Percentiles rank a stretch among this genome's conserved stretches.
Conservation (phyloP, 92 coral and sea anemone species). For the Phenganax marumi region DNA sequence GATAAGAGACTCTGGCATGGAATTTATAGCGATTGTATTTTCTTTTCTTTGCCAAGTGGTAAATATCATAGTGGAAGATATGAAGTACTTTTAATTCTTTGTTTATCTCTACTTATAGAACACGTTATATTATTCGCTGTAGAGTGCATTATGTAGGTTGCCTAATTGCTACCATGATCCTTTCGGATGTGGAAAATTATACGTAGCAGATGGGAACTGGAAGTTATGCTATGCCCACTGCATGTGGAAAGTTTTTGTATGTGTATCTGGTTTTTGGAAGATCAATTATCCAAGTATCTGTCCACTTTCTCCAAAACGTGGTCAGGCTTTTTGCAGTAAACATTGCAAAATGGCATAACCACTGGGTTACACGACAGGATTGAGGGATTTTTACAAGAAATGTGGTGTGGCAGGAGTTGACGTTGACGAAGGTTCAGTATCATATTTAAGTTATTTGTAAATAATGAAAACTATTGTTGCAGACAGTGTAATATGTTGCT, state of each 20-base stretch:
- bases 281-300: conserved; percentile 49
- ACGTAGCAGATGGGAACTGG: conserved; percentile 52
- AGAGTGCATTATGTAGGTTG: neutral
- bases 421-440: neutral
- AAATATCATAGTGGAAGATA: no score
- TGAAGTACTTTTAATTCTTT: no score
- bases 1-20: no score
- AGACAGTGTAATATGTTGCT: no score
- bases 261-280: conserved; percentile 33
- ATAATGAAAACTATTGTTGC: no score
- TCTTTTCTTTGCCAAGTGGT: no score
- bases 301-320: conserved; percentile 49
- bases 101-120: neutral
- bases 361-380: conserved; percentile 16
- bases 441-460: no score
- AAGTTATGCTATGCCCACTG: conserved; percentile 37
- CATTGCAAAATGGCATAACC: conserved; percentile 27
- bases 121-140: neutral
- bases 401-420: conserved; percentile 3
- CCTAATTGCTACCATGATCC: neutral
- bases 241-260: conserved; percentile 51
- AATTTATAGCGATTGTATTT: no score
- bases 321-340: conserved; percentile 39
- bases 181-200: conserved; percentile 44
- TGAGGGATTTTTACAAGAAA: neutral